Evolutionary conservation across 2,113 vertebrate species (phyloP).

Genomic region (Pseudopodoces humilis): DNA sequence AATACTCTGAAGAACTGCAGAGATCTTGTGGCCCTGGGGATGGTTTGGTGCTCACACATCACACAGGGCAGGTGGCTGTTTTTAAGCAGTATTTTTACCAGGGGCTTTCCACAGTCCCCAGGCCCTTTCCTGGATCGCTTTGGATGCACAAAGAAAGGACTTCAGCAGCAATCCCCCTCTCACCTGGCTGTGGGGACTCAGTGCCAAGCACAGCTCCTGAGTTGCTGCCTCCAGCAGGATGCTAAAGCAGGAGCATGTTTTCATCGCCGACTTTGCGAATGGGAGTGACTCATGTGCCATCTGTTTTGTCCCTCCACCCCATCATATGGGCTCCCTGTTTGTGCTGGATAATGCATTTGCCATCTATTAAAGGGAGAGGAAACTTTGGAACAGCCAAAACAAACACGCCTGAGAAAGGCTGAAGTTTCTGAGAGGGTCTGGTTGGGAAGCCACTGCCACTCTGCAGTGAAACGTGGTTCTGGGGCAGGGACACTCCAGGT

Average conservation of each 20-base stretch:
- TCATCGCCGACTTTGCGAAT: neutral
- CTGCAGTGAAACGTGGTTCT: neutral
- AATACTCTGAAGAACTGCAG: neutral
- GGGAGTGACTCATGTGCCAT: conserved; percentile 62
- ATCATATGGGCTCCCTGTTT: conserved; percentile 39
- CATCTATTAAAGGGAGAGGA: conserved; percentile 48
- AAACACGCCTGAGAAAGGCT: conserved; percentile 23
- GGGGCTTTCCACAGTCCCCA: neutral
- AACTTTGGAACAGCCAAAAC: conserved; percentile 62
- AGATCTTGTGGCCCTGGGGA: neutral
- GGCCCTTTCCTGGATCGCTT: neutral
- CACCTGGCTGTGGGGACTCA: neutral
- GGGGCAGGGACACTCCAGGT: neutral
- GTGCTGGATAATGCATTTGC: conserved; percentile 51
- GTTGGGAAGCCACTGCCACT: neutral
- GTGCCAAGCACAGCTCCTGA: neutral
- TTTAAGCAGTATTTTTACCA: neutral
- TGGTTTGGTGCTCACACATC: neutral
- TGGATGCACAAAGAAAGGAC: neutral
- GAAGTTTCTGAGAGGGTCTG: neutral
- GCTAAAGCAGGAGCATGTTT: conserved; percentile 29
- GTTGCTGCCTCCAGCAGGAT: conserved; percentile 7
- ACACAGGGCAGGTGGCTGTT: neutral
- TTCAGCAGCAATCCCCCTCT: neutral
- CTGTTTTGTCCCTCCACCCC: conserved; percentile 37